Percentiles rank a stretch among this genome's conserved stretches.
Conservation (phyloP, 2,888 invertebrate species). For the Aelia acuminata region DNA sequence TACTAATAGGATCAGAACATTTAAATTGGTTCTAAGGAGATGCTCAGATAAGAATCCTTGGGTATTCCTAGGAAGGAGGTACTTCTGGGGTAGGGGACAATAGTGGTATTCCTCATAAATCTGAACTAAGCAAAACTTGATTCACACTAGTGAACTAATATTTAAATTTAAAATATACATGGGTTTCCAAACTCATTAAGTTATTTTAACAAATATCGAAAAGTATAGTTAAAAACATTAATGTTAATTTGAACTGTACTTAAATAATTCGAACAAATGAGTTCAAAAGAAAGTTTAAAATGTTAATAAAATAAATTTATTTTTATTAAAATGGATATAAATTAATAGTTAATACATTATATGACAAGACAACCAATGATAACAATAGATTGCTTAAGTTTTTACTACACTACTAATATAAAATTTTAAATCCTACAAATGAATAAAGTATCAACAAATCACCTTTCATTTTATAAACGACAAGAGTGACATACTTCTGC, state of each 20-base stretch:
- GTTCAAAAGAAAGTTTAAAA: background rate
- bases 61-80: too few species aligned
- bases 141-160: background rate
- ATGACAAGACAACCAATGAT: background rate
- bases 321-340: background rate
- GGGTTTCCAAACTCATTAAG: background rate
- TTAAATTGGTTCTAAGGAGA: background rate
- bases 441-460: background rate
- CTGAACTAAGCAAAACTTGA: background rate
- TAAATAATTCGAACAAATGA: background rate
- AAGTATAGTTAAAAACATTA: background rate
- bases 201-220: background rate
- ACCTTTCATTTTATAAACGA: slow-evolving; percentile 11
- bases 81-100: background rate
- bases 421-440: background rate
- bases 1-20: background rate
- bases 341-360: background rate
- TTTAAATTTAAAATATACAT: background rate
- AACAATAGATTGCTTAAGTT: background rate
- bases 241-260: background rate
- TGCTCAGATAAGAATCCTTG: background rate
- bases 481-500: slow-evolving; percentile 14
- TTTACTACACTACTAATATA: background rate
- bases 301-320: background rate
- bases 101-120: background rate